A percentile compares a stretch with the other conserved stretches of the same genome.
These are phyloP conservation scores for Macaria liturata DNA, from an alignment of 2,888 invertebrate genomes.

Conservation along the genomic window DNA sequence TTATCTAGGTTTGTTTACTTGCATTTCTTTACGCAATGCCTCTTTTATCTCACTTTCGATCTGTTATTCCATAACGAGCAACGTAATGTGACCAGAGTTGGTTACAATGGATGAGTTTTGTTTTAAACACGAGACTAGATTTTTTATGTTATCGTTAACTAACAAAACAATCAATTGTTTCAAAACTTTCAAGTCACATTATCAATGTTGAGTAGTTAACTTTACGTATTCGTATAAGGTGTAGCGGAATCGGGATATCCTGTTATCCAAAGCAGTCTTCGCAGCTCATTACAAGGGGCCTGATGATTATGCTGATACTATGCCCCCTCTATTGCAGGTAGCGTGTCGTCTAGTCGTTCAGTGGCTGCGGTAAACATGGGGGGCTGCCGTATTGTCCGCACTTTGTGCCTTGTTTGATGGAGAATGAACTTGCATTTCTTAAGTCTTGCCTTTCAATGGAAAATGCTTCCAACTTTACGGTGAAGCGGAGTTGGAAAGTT, in stretches of 20 bases:
- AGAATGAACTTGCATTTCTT: slow-evolving; percentile 5
- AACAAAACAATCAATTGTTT: not conserved
- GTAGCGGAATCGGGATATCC: slow-evolving; percentile 59
- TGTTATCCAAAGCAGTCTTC: slow-evolving; percentile 50
- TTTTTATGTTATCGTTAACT: not conserved
- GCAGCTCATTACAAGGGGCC: slow-evolving; percentile 50
- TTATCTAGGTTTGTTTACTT: slow-evolving; percentile 30
- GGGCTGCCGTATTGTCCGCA: slow-evolving; percentile 36
- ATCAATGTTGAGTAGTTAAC: not conserved
- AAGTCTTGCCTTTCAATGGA: not conserved
- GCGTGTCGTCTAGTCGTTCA: slow-evolving; percentile 64
- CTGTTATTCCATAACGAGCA: not conserved
- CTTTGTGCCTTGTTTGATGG: slow-evolving; percentile 23
- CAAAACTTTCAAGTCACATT: not conserved
- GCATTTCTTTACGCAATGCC: slow-evolving; percentile 9
- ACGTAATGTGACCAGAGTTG: too few species aligned
- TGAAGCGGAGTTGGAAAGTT: not conserved
- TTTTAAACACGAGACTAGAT: too few species aligned
- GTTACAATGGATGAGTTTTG: too few species aligned
- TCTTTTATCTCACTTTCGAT: slow-evolving; percentile 3
- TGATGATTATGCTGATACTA: slow-evolving; percentile 37
- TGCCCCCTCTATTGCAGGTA: slow-evolving; percentile 50
- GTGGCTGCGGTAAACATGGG: slow-evolving; percentile 49
- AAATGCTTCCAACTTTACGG: not conserved
- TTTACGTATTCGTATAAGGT: slow-evolving; percentile 22